Conservation (phyloP, 2,888 invertebrate species). For the Scotopteryx bipunctaria region DNA sequence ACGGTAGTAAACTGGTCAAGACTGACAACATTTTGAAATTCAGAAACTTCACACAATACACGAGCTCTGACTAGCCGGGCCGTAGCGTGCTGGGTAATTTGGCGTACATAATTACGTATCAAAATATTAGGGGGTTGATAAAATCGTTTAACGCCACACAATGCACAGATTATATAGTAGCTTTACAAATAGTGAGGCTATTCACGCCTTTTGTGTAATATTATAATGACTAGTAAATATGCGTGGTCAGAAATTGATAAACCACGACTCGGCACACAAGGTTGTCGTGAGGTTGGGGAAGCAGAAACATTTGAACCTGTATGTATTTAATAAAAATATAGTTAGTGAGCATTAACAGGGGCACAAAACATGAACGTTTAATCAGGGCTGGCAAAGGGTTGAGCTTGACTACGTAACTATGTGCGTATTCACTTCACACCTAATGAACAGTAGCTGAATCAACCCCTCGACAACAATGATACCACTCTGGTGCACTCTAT, state of each 20-base stretch:
- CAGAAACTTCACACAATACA: background rate
- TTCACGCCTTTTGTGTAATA: conserved; percentile 17
- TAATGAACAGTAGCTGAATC: conserved; percentile 6
- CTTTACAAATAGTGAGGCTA: conserved; percentile 7
- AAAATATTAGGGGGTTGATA: conserved; percentile 39
- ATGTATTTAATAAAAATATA: background rate
- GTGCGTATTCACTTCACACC: background rate
- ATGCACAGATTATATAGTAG: conserved; percentile 39
- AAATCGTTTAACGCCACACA: conserved; percentile 38
- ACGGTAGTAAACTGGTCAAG: background rate
- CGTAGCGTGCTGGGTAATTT: conserved; percentile 35
- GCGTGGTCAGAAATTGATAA: conserved; percentile 6
- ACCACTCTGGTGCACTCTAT: background rate
- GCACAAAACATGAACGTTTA: conserved; percentile 1
- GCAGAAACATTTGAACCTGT: conserved; percentile 2
- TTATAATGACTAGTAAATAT: conserved; percentile 14
- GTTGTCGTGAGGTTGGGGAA: conserved; percentile 3
- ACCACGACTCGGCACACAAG: conserved; percentile 1
- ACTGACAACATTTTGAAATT: background rate
- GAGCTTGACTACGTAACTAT: background rate
- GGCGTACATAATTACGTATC: conserved; percentile 37
- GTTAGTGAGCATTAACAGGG: conserved; percentile 4
- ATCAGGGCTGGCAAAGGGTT: background rate
- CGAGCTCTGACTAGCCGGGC: background rate
- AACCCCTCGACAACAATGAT: conserved; percentile 3